Conservation (phyloP, 2,888 invertebrate species). For the Eucriotettix oculatus region DNA sequence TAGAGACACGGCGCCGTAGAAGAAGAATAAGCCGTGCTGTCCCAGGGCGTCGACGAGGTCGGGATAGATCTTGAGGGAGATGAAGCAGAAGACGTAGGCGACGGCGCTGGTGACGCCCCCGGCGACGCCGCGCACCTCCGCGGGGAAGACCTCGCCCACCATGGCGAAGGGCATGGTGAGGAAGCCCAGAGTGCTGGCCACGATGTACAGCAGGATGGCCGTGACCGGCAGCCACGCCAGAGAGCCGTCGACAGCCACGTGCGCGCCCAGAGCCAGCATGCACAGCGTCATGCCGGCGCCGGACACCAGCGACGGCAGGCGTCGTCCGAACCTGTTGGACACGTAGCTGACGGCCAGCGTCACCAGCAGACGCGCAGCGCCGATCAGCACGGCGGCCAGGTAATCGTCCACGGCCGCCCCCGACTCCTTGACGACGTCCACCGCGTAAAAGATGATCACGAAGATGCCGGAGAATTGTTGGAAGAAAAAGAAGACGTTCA, state of each 20-base stretch:
- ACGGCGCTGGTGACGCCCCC: slow-evolving; percentile 30
- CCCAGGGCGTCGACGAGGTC: slow-evolving; percentile 26
- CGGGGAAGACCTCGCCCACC: slow-evolving; percentile 36
- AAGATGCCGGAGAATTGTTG: slow-evolving; percentile 40
- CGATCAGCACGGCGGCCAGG: slow-evolving; percentile 32
- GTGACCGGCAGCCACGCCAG: slow-evolving; percentile 26
- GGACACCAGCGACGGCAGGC: slow-evolving; percentile 38
- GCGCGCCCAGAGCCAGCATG: slow-evolving; percentile 29
- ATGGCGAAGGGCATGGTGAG: slow-evolving; percentile 38
- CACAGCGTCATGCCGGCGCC: slow-evolving; percentile 36
- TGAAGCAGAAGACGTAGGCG: slow-evolving; percentile 34
- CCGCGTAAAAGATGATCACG: slow-evolving; percentile 37
- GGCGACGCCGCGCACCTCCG: slow-evolving; percentile 31
- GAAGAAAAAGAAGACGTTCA: slow-evolving; percentile 34
- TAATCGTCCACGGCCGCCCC: slow-evolving; percentile 30
- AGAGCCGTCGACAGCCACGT: slow-evolving; percentile 12
- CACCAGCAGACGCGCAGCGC: slow-evolving; percentile 28
- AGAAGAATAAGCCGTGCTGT: slow-evolving; percentile 30
- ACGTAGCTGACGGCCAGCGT: slow-evolving; percentile 28
- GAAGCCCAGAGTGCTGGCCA: slow-evolving; percentile 34
- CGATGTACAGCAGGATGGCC: slow-evolving; percentile 30
- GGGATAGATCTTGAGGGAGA: slow-evolving; percentile 33
- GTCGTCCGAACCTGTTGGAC: slow-evolving; percentile 37
- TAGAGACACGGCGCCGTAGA: slow-evolving; percentile 29
- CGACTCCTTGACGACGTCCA: slow-evolving; percentile 30